These are phyloP conservation scores for Bombus haemorrhoidalis DNA, from an alignment of 1,140 invertebrate species.

Conservation along the genomic window DNA sequence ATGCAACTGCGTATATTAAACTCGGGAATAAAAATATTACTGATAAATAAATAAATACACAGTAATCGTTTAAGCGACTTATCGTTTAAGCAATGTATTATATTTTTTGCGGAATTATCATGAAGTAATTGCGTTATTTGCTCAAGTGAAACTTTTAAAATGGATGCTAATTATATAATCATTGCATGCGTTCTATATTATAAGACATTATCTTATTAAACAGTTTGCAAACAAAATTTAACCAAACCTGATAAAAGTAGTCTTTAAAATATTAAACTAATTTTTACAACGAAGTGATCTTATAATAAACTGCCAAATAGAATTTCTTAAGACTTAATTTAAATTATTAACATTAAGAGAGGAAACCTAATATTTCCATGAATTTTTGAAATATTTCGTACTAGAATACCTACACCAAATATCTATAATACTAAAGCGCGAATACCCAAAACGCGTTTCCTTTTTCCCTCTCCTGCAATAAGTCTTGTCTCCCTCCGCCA, in stretches of 20 bases:
- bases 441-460: not conserved
- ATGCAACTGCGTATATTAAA: not conserved
- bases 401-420: not conserved
- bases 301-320: not conserved
- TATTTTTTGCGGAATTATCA: not conserved
- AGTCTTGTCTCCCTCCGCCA: constrained; percentile 2
- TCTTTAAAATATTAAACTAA: not conserved
- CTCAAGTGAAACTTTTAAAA: not conserved
- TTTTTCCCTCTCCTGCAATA: constrained; percentile 2
- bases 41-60: not conserved
- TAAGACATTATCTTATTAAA: not conserved
- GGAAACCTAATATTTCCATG: not conserved
- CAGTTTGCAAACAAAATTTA: not conserved
- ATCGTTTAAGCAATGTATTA: not conserved
- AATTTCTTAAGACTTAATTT: not conserved
- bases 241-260: too few species aligned
- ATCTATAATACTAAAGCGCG: not conserved
- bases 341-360: not conserved
- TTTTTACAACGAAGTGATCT: not conserved
- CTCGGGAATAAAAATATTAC: not conserved
- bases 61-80: not conserved
- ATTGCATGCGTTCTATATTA: not conserved
- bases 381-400: not conserved
- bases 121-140: not conserved
- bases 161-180: not conserved